phyloP scores from a whole-genome alignment of 2,797 vertebrate species.

The Bradypodion pumilum region DNA sequence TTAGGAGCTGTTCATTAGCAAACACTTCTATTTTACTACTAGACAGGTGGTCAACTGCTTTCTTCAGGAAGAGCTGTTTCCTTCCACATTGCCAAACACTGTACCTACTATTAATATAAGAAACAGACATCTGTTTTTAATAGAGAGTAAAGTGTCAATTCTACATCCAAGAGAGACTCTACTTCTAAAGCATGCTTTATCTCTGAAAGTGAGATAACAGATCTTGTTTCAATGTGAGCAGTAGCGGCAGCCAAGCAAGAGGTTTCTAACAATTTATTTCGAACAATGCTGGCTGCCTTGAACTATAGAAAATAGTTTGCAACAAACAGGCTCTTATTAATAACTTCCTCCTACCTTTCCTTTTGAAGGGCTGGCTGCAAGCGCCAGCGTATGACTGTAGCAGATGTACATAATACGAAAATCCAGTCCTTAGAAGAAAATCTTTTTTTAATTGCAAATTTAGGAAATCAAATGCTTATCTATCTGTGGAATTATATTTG shows the following conservation, averaged over 20 bases:
- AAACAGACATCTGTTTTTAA: not conserved
- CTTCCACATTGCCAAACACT: not conserved
- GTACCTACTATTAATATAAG: too few relatives aligned
- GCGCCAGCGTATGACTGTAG: conserved; percentile 32
- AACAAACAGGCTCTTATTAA: conserved; percentile 48
- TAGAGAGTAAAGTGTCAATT: conserved; percentile 19
- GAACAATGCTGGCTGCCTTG: conserved; percentile 20
- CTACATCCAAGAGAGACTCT: not conserved
- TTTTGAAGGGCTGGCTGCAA: conserved; percentile 27
- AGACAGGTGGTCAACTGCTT: not conserved
- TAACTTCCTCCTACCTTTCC: conserved; percentile 45
- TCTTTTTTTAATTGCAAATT: conserved; percentile 44
- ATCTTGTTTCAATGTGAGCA: conserved; percentile 37
- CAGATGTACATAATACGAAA: conserved; percentile 43
- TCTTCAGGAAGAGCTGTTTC: not conserved
- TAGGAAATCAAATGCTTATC: conserved; percentile 54
- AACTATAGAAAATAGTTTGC: conserved; percentile 23
- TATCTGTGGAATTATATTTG: conserved; percentile 58
- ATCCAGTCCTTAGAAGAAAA: conserved; percentile 33
- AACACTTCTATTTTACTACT: not conserved
- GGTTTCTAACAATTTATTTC: conserved; percentile 39
- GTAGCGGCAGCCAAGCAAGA: conserved; percentile 26
- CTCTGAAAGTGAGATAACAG: conserved; percentile 21
- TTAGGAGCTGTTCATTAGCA: conserved; percentile 29
- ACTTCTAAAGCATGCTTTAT: conserved; percentile 21